Evolutionary conservation across 1,140 invertebrate species (phyloP).

Genomic region (Macrotrachela quadricornifera): DNA sequence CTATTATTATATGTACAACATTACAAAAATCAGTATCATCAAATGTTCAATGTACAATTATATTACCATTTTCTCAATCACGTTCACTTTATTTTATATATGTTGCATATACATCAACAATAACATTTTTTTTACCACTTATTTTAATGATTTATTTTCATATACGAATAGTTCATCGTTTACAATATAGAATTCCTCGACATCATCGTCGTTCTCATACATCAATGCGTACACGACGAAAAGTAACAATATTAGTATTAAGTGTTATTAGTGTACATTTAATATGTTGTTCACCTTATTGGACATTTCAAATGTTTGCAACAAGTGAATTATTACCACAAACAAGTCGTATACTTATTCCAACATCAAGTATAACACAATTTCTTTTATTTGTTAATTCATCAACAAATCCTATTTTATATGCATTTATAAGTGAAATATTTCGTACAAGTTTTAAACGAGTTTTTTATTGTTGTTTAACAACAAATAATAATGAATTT

Average conservation of each 20-base stretch:
- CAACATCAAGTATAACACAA: background rate
- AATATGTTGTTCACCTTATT: constrained; percentile 1
- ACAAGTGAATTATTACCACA: background rate
- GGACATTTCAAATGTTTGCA: constrained; percentile 6
- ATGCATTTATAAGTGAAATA: constrained; percentile 20
- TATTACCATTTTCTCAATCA: background rate
- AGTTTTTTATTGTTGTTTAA: constrained; percentile 2
- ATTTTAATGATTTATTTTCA: constrained; percentile 6
- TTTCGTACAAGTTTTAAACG: constrained; percentile 16
- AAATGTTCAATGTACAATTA: background rate
- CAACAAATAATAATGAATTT: too few relatives aligned
- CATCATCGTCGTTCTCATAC: background rate
- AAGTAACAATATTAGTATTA: constrained; percentile 2
- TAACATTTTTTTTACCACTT: constrained; percentile 7
- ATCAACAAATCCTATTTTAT: constrained; percentile 22
- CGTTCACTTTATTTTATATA: too few relatives aligned
- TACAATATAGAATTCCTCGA: background rate
- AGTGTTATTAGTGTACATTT: constrained; percentile 5
- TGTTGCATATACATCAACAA: too few relatives aligned
- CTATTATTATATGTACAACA: constrained; percentile 1
- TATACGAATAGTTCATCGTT: background rate
- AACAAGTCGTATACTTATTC: background rate
- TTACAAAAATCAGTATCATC: background rate
- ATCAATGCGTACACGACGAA: constrained; percentile 1
- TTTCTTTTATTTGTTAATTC: constrained; percentile 17